Evolutionary conservation across 2,888 invertebrate genomes (phyloP), one percentile per base, ranked within the genome.

Genomic region (Muschampia plurimacula): DNA sequence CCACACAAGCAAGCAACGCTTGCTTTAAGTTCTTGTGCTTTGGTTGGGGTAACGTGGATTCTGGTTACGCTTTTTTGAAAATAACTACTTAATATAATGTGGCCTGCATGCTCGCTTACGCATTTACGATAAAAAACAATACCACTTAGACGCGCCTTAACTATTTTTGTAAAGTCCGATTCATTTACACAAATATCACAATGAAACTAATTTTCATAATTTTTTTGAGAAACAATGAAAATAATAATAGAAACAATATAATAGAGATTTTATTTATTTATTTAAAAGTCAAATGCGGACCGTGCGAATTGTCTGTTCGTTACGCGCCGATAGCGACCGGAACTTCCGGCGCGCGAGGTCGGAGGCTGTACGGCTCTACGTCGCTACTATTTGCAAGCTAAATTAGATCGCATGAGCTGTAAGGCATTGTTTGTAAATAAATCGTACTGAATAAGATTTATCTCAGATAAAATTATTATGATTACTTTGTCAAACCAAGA

Each of bases 271-370:
- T 32, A 32, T 32, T 32, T 32, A 32, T 2, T 32, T 32, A 3
- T 32, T 32, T 32, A 32, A 32, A 2, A 32, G 3, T 32, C 32
- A 32, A 32, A 32, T 32, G 32, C 32, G 2, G 32, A 32, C 32
- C 32, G 32, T 32, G 32, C 5, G 12, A 39, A 55, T 41, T 55
- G 52, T 55, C n/a, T 28, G 67, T 41, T 22, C 49, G 69, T 62
- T 63, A 22, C 62, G 36, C 63, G 64, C 64, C 52, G 62, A 15
- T 64, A 55, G 63, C 69, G 44, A 28, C 69, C 64, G 69, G 69
- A 64, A 69, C 63, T 57, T 69, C 69, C 64, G 69, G 69, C 69
- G 69, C 22, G 39, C 69, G 62, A 69, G 64, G 55, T 64, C 44
- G 59, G 62, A 55, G 66, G 69, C 69, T 46, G 12, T 59, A 46